A percentile compares a stretch with the other conserved stretches of the same genome.
Evolutionary conservation across 1,140 invertebrate species (phyloP).

Genomic region (Fopius arisanus): DNA sequence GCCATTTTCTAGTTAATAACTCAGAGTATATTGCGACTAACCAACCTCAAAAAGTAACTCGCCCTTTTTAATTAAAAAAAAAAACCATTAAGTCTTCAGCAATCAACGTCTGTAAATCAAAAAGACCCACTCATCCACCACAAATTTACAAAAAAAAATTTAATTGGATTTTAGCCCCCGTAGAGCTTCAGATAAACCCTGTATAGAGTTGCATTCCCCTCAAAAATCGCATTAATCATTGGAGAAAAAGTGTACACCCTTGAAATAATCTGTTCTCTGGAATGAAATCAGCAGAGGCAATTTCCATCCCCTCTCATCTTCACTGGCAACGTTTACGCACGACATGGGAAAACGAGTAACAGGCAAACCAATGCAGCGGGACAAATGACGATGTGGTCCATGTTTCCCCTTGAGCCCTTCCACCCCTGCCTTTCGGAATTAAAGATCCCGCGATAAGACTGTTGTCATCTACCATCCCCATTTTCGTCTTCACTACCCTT

Average conservation of each 20-base stretch:
- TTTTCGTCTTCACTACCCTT: background rate
- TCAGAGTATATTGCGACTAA: no score
- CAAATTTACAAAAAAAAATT: slow-evolving; percentile 33
- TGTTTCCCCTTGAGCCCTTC: background rate
- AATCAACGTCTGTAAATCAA: background rate
- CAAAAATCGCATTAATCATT: slow-evolving; percentile 61
- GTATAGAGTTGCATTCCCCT: slow-evolving; percentile 27
- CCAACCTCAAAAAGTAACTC: background rate
- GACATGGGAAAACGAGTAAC: slow-evolving; percentile 25
- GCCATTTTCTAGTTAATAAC: no score
- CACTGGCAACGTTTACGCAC: slow-evolving; percentile 28
- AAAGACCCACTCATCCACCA: background rate
- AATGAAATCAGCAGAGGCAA: slow-evolving; percentile 64
- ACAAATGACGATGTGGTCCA: slow-evolving; percentile 58
- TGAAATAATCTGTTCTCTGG: slow-evolving; percentile 63
- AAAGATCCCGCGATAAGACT: slow-evolving; percentile 63
- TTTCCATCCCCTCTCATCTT: slow-evolving; percentile 48
- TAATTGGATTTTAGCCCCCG: slow-evolving; percentile 42
- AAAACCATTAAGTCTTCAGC: background rate
- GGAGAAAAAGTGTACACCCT: slow-evolving; percentile 40
- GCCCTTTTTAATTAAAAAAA: no score
- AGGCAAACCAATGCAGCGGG: slow-evolving; percentile 45
- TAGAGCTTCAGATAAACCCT: background rate
- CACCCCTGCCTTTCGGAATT: slow-evolving; percentile 54
- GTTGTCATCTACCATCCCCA: slow-evolving; percentile 51